A percentile compares a stretch with the other conserved stretches of the same genome.
phyloP scores from a whole-genome alignment of 1,140 invertebrate species.

The Drosophila sp. region DNA sequence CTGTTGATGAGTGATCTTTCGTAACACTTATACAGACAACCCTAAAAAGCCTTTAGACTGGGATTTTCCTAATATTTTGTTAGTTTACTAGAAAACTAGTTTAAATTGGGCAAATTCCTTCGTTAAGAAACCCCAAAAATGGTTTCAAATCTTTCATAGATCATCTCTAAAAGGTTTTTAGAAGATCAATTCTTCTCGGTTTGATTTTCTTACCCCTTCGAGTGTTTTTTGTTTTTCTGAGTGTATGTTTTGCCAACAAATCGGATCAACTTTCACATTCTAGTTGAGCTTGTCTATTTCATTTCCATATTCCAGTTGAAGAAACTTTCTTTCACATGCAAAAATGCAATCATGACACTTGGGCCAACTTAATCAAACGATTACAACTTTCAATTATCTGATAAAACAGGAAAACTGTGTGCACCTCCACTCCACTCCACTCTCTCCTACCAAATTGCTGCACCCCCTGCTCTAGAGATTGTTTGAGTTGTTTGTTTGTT shows the following conservation, averaged over 20 bases:
- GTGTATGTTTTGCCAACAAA: background rate
- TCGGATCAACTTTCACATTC: background rate
- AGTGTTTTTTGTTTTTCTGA: too few relatives aligned
- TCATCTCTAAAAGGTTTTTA: too few relatives aligned
- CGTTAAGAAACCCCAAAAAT: too few relatives aligned
- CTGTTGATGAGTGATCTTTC: too few relatives aligned
- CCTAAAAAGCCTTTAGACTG: too few relatives aligned
- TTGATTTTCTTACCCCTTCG: too few relatives aligned
- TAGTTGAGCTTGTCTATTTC: background rate
- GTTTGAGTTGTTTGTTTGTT: conserved; percentile 45
- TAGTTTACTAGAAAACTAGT: too few relatives aligned
- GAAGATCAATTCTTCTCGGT: too few relatives aligned
- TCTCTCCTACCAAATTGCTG: conserved; percentile 5
- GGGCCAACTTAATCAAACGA: conserved; percentile 72
- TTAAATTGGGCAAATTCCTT: too few relatives aligned
- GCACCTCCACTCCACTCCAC: background rate
- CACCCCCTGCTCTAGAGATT: conserved; percentile 19
- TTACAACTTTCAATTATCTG: conserved; percentile 80
- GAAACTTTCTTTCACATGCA: conserved; percentile 24
- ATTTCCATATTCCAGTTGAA: conserved; percentile 7
- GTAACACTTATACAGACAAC: too few relatives aligned
- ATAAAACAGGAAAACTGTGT: conserved; percentile 63
- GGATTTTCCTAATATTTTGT: too few relatives aligned
- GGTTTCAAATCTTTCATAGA: too few relatives aligned
- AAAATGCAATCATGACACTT: conserved; percentile 75